A percentile compares a stretch with the other conserved stretches of the same genome.
These are phyloP conservation scores for Ciconia stormi DNA, from an alignment of 2,113 vertebrate genomes.

Conservation along the genomic window DNA sequence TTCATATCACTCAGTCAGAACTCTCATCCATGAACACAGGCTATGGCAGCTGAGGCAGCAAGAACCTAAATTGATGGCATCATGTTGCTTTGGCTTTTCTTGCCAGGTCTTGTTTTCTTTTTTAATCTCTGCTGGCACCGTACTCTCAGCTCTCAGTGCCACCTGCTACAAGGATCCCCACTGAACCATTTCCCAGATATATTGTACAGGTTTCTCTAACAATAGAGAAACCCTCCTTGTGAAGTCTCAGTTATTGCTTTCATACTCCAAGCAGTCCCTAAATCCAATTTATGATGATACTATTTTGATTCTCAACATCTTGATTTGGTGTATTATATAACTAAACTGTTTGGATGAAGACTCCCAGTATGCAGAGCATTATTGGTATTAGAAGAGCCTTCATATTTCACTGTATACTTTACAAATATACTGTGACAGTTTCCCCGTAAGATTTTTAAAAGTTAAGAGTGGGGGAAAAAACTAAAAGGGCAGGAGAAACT, in stretches of 20 bases:
- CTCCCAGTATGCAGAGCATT: background rate
- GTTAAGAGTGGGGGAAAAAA: background rate
- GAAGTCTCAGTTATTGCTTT: background rate
- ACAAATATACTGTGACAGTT: background rate
- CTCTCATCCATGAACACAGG: background rate
- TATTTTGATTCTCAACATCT: background rate
- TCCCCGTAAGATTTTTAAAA: background rate
- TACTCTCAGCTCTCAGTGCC: background rate
- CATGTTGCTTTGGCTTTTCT: background rate
- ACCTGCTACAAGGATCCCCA: background rate
- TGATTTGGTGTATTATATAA: background rate
- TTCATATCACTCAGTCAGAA: background rate
- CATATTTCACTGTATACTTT: background rate
- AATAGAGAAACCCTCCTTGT: background rate
- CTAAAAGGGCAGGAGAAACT: background rate
- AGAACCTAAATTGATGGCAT: background rate
- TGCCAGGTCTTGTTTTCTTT: background rate
- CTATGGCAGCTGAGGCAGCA: background rate
- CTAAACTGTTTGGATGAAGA: background rate
- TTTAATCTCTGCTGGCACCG: background rate
- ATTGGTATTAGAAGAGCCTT: background rate
- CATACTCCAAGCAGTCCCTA: background rate
- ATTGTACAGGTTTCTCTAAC: background rate
- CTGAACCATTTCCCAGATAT: background rate
- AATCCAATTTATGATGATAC: background rate